Conservation (phyloP, 2,113 vertebrate species). For the Myxocyprinus asiaticus region DNA sequence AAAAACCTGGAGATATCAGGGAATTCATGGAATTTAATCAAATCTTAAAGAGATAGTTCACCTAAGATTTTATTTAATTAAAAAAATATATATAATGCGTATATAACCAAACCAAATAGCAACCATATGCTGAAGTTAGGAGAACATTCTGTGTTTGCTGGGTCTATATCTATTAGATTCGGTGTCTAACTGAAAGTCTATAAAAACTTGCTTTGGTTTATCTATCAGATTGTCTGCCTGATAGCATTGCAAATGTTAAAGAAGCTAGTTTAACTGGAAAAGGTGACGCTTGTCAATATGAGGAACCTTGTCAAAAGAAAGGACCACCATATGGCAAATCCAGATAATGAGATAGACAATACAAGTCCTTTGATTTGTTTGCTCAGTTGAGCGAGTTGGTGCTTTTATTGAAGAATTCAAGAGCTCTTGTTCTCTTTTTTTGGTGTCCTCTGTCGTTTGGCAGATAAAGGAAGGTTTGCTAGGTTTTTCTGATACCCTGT, state of each 20-base stretch:
- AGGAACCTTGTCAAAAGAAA: constrained; percentile 16
- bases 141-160: no score
- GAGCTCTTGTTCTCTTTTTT: constrained; percentile 30
- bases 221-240: not conserved
- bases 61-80: no score
- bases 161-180: no score
- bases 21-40: no score
- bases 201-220: not conserved
- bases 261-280: not conserved
- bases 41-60: no score
- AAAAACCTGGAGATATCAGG: no score
- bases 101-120: no score
- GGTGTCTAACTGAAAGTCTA: no score
- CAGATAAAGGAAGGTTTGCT: constrained; percentile 31
- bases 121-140: no score
- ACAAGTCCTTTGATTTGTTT: constrained; percentile 18
- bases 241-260: not conserved
- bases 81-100: no score
- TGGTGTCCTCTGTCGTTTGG: constrained; percentile 20
- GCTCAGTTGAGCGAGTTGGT: constrained; percentile 22
- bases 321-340: constrained; percentile 13
- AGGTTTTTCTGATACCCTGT: constrained; percentile 9
- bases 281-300: not conserved
- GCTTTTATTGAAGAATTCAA: constrained; percentile 36
- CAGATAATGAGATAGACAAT: constrained; percentile 42